Conservation (phyloP, 2,113 vertebrate species). For the Chaetops frenatus region DNA sequence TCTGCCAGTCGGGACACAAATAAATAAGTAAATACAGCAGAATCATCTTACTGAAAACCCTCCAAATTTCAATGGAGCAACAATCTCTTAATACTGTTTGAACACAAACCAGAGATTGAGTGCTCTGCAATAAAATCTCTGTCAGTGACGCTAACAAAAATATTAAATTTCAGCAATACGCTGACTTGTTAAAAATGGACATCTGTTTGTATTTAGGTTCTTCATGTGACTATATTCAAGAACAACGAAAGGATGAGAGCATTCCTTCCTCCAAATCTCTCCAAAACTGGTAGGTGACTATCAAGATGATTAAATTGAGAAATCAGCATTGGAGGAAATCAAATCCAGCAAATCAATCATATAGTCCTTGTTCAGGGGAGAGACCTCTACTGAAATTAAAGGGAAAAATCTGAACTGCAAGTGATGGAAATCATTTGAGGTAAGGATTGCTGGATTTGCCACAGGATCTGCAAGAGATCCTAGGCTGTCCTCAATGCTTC, state of each 20-base stretch:
- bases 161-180: constrained; percentile 10
- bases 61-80: constrained; percentile 8
- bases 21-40: neutral
- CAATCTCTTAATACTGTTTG: neutral
- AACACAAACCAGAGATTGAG: constrained; percentile 29
- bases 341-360: neutral
- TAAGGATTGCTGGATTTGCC: neutral
- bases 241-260: neutral
- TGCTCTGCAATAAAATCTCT: constrained; percentile 8
- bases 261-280: neutral
- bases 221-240: neutral
- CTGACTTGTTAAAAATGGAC: constrained; percentile 15
- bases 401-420: neutral
- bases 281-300: neutral
- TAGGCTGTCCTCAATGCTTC: neutral
- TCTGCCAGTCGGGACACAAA: neutral
- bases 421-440: neutral
- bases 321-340: neutral
- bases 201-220: constrained; percentile 63
- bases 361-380: neutral
- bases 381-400: neutral
- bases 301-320: neutral
- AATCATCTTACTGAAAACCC: neutral
- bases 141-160: neutral
- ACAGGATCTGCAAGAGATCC: neutral